Evolutionary conservation across 2,888 invertebrate species (phyloP).

Genomic region (Ecliptopera silaceata): DNA sequence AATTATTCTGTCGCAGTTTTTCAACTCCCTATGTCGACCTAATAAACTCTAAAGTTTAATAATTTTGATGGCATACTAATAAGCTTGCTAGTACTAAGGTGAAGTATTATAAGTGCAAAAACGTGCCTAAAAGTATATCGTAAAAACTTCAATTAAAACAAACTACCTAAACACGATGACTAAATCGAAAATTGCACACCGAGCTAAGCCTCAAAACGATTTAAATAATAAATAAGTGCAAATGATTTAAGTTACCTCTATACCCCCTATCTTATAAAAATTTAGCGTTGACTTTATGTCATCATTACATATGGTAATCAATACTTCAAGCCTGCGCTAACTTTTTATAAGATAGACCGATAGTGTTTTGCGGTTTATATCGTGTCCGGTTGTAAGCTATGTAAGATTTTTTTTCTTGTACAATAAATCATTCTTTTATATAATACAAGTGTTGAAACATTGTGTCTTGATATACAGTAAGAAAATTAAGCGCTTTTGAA

Average conservation of each 20-base stretch:
- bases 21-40: neutral
- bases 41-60: neutral
- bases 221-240: constrained; percentile 3
- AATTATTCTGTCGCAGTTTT: neutral
- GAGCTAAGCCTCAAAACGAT: neutral
- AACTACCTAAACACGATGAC: constrained; percentile 3
- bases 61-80: constrained; percentile 1
- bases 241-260: neutral
- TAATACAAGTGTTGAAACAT: too few species aligned
- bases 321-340: too few species aligned
- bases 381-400: too few species aligned
- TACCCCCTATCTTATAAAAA: too few species aligned
- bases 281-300: too few species aligned
- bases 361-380: too few species aligned
- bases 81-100: constrained; percentile 4
- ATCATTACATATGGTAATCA: too few species aligned
- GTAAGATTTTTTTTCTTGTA: too few species aligned
- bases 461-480: too few species aligned
- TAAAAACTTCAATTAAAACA: neutral
- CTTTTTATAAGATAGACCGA: too few species aligned
- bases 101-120: neutral
- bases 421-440: too few species aligned
- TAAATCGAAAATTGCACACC: neutral
- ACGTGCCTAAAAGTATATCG: neutral
- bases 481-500: too few species aligned